Base-by-base conservation (phyloP, 2,113 vertebrate genomes). In the Nycticorax nycticorax region DNA sequence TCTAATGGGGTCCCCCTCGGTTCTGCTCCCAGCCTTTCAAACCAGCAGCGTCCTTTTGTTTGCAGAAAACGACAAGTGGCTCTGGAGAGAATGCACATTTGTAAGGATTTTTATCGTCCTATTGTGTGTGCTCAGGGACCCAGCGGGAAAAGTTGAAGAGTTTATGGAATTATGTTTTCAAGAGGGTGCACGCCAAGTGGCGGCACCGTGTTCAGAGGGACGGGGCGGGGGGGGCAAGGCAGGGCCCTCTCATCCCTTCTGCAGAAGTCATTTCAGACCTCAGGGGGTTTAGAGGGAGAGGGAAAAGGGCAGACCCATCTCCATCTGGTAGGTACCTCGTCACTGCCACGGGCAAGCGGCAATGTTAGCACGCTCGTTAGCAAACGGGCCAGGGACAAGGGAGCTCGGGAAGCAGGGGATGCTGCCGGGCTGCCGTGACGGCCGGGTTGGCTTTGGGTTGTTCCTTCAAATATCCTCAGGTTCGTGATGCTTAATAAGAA, bases 61-160 rank as follows among this genome's bases (percentile, higher is more conserved):
- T 86, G 71, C 39, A 35, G 68, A 47, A 71, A 92, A 79, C 83
- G 85, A 64, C 57, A 60, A 79, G 76, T 72, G 69, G 59, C 48
- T 66, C 43, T 32, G 71, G 72, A 83, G 48, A 73, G 57, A 71
- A 87, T 24, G 59, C 68, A 50, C 68, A 27, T 74, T 53, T 79
- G 37, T 64, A 72, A 91, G 64, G 59, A 57, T 50, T 80, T 92
- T 60, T 72, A 59, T 43, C n/a, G 0, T 85, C 83, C 50, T 26
- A 77, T 89, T 89, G 72, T 94, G 85, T 37, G 72, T 64, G 85
- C 6, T 80, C 85, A 73, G 68, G 50, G 77, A 93, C 35, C 43
- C 85, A 80, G 92, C 28, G 0, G 81, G 68, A 73, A 52, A 41
- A 79, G 43, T 8, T 41, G 56, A 68, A 64, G 88, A 73, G 72